These are phyloP conservation scores for Chlorocebus sabaeus DNA, from an alignment of 2,113 vertebrate genomes.

Conservation along the genomic window DNA sequence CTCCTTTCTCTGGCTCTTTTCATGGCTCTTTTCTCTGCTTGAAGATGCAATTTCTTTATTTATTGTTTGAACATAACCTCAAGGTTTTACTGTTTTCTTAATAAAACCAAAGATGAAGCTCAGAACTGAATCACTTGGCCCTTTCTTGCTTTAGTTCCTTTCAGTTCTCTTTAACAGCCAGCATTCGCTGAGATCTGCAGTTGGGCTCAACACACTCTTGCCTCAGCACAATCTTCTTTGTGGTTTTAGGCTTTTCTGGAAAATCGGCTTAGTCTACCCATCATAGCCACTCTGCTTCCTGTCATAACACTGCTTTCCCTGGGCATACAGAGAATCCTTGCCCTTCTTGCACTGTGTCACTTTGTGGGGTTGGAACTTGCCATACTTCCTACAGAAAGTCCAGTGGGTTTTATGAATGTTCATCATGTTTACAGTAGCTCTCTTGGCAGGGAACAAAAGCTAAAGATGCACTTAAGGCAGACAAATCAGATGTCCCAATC, in stretches of 20 bases:
- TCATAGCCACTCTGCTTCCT: neutral
- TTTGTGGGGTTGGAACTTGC: no score
- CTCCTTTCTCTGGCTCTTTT: neutral
- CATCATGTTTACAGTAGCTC: neutral
- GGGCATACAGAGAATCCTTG: no score
- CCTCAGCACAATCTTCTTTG: neutral
- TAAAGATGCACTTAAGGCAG: neutral
- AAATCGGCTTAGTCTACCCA: neutral
- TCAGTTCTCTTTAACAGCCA: neutral
- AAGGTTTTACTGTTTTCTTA: neutral
- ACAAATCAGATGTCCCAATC: neutral
- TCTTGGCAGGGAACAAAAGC: neutral
- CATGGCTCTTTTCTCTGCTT: neutral
- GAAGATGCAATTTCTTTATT: neutral
- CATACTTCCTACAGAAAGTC: neutral
- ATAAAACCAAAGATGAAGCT: neutral
- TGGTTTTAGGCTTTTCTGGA: neutral
- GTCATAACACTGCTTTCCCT: no score
- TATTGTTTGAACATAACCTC: neutral
- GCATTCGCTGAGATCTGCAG: neutral
- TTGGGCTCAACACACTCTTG: neutral
- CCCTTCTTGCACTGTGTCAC: no score
- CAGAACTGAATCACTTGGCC: no score
- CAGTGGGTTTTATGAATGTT: neutral
- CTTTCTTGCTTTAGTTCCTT: neutral